A percentile compares a stretch with the other conserved stretches of the same genome.
Evolutionary conservation across 2,888 invertebrate species (phyloP).

Genomic region (Osmoderma eremita): DNA sequence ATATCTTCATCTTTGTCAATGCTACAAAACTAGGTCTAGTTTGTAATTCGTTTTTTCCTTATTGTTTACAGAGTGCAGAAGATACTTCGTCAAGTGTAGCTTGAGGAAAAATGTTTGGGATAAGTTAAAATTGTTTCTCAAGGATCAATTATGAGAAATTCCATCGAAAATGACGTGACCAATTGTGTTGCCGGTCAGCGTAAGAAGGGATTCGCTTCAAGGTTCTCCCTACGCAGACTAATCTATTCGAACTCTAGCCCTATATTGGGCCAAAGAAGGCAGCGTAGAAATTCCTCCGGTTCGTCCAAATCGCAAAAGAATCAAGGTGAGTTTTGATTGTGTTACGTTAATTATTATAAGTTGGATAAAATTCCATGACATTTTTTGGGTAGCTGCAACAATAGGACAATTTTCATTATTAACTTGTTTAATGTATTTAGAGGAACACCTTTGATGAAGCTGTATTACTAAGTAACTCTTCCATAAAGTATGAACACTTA

Average conservation of each 20-base stretch:
- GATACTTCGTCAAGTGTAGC: not conserved
- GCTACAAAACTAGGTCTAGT: too few species aligned
- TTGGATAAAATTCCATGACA: too few species aligned
- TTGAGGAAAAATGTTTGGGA: conserved; percentile 11
- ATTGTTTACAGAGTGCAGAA: conserved; percentile 22
- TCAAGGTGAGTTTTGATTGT: conserved; percentile 43
- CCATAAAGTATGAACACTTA: too few species aligned
- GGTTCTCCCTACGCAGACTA: conserved; percentile 76
- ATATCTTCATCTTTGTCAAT: too few species aligned
- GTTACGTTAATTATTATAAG: too few species aligned
- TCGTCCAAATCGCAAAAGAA: conserved; percentile 54
- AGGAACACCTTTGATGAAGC: too few species aligned
- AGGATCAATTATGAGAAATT: conserved; percentile 49
- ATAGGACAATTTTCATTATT: too few species aligned
- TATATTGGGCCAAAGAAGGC: conserved; percentile 72
- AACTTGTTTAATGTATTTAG: too few species aligned
- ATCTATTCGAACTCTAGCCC: conserved; percentile 80
- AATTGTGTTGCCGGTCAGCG: conserved; percentile 59
- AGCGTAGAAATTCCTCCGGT: conserved; percentile 54
- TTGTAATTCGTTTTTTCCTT: not conserved
- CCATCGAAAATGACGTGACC: conserved; percentile 53
- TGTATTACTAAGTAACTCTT: too few species aligned
- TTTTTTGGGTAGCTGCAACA: too few species aligned
- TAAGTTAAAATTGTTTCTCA: conserved; percentile 5
- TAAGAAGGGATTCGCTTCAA: conserved; percentile 63